Evolutionary conservation across 2,888 invertebrate species (phyloP).

Genomic region (Amitus sp.): DNA sequence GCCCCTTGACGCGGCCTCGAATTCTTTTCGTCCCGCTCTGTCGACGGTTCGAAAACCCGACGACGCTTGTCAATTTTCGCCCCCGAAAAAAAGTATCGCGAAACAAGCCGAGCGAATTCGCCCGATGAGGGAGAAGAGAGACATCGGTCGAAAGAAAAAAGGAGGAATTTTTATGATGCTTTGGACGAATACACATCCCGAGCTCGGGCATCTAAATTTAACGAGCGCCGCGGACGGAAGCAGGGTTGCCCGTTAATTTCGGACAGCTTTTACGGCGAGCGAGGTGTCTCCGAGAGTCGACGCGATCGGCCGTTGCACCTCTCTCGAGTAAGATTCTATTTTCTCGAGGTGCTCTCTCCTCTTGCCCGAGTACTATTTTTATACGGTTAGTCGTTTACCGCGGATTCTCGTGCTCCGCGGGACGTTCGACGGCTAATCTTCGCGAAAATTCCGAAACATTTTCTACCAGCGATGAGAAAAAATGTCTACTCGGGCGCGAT

Average conservation of each 20-base stretch:
- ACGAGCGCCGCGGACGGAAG: constrained; percentile 47
- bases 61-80: constrained; percentile 37
- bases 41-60: constrained; percentile 38
- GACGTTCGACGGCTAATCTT: constrained; percentile 33
- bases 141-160: not conserved
- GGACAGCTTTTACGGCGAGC: constrained; percentile 47
- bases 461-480: not conserved
- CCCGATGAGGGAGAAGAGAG: too few relatives aligned
- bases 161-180: constrained; percentile 29
- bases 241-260: constrained; percentile 49
- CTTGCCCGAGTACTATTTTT: constrained; percentile 33
- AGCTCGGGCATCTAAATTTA: constrained; percentile 54
- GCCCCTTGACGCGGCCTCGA: constrained; percentile 42
- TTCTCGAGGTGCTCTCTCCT: constrained; percentile 33
- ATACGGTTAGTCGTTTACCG: constrained; percentile 37
- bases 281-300: constrained; percentile 45
- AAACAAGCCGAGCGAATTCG: not conserved
- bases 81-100: not conserved
- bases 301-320: constrained; percentile 45
- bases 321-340: constrained; percentile 39
- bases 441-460: too few relatives aligned
- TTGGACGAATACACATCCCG: constrained; percentile 49
- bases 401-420: constrained; percentile 35
- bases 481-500: constrained; percentile 17
- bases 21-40: constrained; percentile 39